A percentile compares a stretch with the other conserved stretches of the same genome.
Conservation (phyloP, 1,140 invertebrate genomes). For the Anoplophora glabripennis region DNA sequence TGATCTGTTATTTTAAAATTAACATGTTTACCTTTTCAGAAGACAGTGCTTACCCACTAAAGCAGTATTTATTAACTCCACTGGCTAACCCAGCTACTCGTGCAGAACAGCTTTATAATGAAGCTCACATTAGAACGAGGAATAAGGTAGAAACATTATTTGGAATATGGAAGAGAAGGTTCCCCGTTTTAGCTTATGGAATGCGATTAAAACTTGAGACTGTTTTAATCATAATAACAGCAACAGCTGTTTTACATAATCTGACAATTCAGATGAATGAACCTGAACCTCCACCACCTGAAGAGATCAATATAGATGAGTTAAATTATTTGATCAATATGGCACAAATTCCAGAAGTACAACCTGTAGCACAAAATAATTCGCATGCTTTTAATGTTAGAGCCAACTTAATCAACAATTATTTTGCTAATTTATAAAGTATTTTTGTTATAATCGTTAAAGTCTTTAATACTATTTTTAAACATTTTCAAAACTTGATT, state of each 20-base stretch:
- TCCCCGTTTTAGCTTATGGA: conserved; percentile 34
- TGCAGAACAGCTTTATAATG: conserved; percentile 40
- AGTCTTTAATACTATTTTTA: no score
- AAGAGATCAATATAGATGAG: neutral
- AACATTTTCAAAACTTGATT: no score
- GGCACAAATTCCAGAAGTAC: neutral
- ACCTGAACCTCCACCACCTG: conserved; percentile 4
- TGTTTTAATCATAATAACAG: conserved; percentile 34
- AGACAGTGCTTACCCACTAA: conserved; percentile 38
- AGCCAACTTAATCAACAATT: no score
- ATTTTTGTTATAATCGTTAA: no score
- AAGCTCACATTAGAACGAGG: conserved; percentile 42
- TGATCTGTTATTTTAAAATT: no score
- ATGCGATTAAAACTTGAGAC: conserved; percentile 33
- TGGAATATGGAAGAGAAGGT: conserved; percentile 43
- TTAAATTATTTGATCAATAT: neutral
- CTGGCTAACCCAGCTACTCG: conserved; percentile 18
- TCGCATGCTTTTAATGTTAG: no score
- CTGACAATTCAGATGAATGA: neutral
- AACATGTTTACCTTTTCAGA: conserved; percentile 21
- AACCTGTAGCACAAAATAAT: neutral
- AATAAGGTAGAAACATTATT: conserved; percentile 44
- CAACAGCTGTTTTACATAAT: conserved; percentile 6
- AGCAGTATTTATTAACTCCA: conserved; percentile 38
- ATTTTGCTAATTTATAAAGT: no score